These are phyloP conservation scores for Eupithecia vulgata DNA, from an alignment of 2,888 invertebrate genomes.

Conservation along the genomic window DNA sequence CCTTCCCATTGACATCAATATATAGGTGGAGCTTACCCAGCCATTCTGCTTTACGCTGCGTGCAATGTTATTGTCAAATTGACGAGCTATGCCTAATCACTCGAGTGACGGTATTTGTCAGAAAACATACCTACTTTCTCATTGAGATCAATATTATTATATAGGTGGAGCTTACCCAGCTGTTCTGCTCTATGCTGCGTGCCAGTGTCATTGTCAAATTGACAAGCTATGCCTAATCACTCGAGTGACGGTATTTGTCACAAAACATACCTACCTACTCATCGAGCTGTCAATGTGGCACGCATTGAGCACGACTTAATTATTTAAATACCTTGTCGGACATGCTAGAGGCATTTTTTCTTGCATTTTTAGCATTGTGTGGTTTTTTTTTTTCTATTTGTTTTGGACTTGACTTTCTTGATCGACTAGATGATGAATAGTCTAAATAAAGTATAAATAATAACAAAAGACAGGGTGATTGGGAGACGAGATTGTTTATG, in stretches of 20 bases:
- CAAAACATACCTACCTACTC: slow-evolving; percentile 19
- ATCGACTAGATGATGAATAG: no score
- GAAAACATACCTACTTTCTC: slow-evolving; percentile 13
- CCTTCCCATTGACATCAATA: slow-evolving; percentile 11
- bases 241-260: slow-evolving; percentile 44
- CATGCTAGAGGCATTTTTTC: not conserved
- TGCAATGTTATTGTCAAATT: not conserved
- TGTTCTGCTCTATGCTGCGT: not conserved
- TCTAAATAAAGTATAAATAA: no score
- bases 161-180: slow-evolving; percentile 6
- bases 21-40: slow-evolving; percentile 2
- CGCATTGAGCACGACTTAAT: slow-evolving; percentile 17
- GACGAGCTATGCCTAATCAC: no score
- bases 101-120: slow-evolving; percentile 38
- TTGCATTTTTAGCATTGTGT: not conserved
- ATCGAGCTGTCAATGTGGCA: slow-evolving; percentile 18
- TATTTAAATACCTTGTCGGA: slow-evolving; percentile 15
- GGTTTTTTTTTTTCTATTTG: not conserved
- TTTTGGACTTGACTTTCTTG: not conserved
- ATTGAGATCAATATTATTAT: no score
- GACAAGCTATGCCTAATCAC: slow-evolving; percentile 53
- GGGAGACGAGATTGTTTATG: no score
- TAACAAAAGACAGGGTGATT: no score
- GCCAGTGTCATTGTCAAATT: slow-evolving; percentile 33
- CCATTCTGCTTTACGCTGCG: not conserved